These are phyloP conservation scores for Sesamia nonagrioides DNA, from an alignment of 1,140 invertebrate species.

Conservation along the genomic window DNA sequence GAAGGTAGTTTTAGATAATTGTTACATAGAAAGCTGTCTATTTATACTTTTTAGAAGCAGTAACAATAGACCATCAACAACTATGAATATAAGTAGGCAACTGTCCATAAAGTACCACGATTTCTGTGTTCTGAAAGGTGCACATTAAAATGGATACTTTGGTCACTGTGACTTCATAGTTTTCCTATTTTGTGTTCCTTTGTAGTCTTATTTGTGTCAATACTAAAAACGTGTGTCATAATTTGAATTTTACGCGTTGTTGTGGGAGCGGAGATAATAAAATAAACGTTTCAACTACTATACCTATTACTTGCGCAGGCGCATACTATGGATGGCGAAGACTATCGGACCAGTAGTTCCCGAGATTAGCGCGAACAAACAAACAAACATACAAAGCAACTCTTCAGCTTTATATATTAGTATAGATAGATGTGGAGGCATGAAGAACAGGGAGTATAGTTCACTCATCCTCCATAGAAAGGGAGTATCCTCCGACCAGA, in stretches of 20 bases:
- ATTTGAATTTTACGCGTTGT: not conserved
- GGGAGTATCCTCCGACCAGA: too few species aligned
- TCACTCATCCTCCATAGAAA: too few species aligned
- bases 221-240: not conserved
- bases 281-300: not conserved
- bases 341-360: too few species aligned
- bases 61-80: not conserved
- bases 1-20: not conserved
- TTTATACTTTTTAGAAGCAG: not conserved
- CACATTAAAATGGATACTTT: not conserved
- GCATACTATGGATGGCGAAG: too few species aligned
- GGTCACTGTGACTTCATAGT: not conserved
- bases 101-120: not conserved
- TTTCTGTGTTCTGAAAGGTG: not conserved
- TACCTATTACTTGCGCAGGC: too few species aligned
- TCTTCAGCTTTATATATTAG: too few species aligned
- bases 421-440: too few species aligned
- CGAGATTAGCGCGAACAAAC: too few species aligned
- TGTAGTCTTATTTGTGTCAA: not conserved
- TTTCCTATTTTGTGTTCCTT: not conserved
- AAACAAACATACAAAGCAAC: too few species aligned
- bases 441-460: too few species aligned
- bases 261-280: not conserved
- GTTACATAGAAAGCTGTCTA: not conserved
- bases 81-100: not conserved